These are phyloP conservation scores for Ctenoplectra terminalis DNA, from an alignment of 1,140 invertebrate species.

Conservation along the genomic window DNA sequence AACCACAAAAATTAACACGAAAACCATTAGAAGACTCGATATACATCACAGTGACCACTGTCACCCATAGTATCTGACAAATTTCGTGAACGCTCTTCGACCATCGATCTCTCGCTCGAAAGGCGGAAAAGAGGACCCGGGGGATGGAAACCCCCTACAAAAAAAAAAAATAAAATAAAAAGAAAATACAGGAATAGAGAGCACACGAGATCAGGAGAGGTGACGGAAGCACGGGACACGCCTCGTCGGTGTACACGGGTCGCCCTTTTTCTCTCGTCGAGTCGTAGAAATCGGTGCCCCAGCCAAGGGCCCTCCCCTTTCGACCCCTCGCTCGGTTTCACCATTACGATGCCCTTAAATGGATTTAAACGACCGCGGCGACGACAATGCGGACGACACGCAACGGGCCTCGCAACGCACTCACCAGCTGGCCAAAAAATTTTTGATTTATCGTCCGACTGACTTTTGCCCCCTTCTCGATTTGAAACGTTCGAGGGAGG, in stretches of 20 bases:
- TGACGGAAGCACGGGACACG: constrained; percentile 68
- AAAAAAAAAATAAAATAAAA: constrained; percentile 5
- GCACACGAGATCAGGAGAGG: constrained; percentile 48
- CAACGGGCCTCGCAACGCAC: constrained; percentile 48
- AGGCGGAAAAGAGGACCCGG: constrained; percentile 1
- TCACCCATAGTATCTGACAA: constrained; percentile 28
- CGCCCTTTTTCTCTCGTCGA: constrained; percentile 53
- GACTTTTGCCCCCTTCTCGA: constrained; percentile 35
- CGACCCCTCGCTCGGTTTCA: not conserved
- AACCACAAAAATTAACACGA: too few species aligned
- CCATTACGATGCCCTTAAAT: constrained; percentile 59
- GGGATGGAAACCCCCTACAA: not conserved
- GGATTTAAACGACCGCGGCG: constrained; percentile 65
- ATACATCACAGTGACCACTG: not conserved
- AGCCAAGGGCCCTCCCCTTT: constrained; percentile 29
- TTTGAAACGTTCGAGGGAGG: not conserved
- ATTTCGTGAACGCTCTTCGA: constrained; percentile 55
- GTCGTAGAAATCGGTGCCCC: constrained; percentile 36
- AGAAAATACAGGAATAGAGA: constrained; percentile 31
- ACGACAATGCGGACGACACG: constrained; percentile 62
- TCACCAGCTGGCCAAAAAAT: constrained; percentile 62
- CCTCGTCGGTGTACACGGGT: constrained; percentile 52
- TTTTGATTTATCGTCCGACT: constrained; percentile 66
- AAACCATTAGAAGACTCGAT: too few species aligned
- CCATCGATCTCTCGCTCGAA: constrained; percentile 63